Evolutionary conservation across 2,797 vertebrate species (phyloP).

Genomic region (Atherinosoma microstoma): DNA sequence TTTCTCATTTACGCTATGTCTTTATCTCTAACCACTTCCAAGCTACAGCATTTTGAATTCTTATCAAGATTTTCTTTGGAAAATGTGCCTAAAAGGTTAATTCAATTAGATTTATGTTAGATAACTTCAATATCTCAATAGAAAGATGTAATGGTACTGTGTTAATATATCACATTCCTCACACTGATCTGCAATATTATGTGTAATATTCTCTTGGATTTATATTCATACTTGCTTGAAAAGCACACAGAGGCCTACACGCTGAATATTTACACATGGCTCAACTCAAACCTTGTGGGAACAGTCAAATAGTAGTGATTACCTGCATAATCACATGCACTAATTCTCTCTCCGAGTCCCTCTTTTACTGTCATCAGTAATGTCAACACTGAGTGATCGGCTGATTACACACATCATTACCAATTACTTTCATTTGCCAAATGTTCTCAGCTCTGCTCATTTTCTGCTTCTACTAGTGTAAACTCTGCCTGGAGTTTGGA

Average conservation of each 20-base stretch:
- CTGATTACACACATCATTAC: constrained; percentile 67
- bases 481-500: constrained; percentile 28
- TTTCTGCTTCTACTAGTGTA: constrained; percentile 18
- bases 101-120: background rate
- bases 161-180: background rate
- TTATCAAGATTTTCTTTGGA: too few species aligned
- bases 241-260: background rate
- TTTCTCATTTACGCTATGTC: too few species aligned
- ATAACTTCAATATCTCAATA: background rate
- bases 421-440: constrained; percentile 41
- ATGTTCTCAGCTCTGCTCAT: constrained; percentile 13
- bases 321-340: constrained; percentile 30
- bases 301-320: constrained; percentile 20
- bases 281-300: background rate
- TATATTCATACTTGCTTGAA: background rate
- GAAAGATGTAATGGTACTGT: too few species aligned
- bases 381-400: constrained; percentile 46
- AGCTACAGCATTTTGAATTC: too few species aligned
- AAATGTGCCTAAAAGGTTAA: background rate
- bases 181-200: background rate
- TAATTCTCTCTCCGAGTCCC: constrained; percentile 47
- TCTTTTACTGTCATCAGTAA: constrained; percentile 48
- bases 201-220: background rate
- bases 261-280: constrained; percentile 18
- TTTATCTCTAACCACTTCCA: too few species aligned